Conservation (phyloP, 2,888 invertebrate species). For the Apamea sordens region DNA sequence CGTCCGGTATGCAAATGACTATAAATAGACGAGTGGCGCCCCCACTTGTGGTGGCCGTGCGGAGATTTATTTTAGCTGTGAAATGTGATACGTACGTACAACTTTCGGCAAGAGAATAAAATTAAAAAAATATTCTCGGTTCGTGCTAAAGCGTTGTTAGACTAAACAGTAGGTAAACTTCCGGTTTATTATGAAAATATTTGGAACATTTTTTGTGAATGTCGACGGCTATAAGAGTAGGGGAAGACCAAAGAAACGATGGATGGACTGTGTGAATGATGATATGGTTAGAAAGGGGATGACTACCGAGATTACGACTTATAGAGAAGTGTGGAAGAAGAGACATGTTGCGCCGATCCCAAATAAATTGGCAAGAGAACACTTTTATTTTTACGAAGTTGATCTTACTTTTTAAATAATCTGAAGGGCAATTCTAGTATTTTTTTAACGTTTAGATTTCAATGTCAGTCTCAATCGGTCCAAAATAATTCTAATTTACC, state of each 20-base stretch:
- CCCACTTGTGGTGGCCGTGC: constrained; percentile 58
- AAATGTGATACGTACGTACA: constrained; percentile 55
- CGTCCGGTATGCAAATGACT: constrained; percentile 83
- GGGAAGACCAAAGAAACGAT: no score
- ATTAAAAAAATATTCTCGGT: constrained; percentile 23
- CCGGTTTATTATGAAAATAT: constrained; percentile 27
- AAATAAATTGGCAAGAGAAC: no score
- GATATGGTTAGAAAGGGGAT: no score
- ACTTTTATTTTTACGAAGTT: background rate
- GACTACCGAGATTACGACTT: no score
- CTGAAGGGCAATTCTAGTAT: background rate
- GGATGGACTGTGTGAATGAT: no score
- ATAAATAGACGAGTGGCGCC: constrained; percentile 79
- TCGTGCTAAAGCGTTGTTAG: background rate
- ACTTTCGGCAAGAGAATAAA: constrained; percentile 36
- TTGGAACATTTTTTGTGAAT: background rate
- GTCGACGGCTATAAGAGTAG: no score
- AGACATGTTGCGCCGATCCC: no score
- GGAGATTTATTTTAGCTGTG: constrained; percentile 66
- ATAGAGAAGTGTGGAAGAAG: no score
- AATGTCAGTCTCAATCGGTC: background rate
- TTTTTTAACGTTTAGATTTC: background rate
- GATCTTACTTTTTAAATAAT: background rate
- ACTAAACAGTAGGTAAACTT: constrained; percentile 9
- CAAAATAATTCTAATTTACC: background rate